Conservation (phyloP, 92 coral and sea anemone species). For the Heliopora coerulea region DNA sequence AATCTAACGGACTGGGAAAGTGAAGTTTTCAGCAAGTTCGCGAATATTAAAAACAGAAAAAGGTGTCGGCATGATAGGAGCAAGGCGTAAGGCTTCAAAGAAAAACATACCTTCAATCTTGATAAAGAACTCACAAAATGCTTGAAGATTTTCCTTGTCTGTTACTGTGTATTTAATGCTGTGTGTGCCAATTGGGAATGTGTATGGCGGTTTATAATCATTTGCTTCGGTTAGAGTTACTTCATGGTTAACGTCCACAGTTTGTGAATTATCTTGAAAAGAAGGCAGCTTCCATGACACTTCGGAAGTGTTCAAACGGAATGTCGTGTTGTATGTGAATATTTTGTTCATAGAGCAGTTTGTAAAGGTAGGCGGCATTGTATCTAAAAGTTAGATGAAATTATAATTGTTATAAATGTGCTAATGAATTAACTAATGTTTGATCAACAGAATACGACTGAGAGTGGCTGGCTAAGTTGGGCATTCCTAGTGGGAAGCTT, state of each 20-base stretch:
- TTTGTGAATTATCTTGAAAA: constrained; percentile 69
- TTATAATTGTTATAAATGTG: background rate
- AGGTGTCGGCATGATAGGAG: too few relatives aligned
- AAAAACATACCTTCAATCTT: constrained; percentile 59
- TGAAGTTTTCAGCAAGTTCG: too few relatives aligned
- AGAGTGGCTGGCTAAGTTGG: too few relatives aligned
- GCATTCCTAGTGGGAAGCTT: too few relatives aligned
- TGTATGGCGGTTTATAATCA: constrained; percentile 54
- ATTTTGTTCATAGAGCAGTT: constrained; percentile 1
- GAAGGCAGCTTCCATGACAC: constrained; percentile 71
- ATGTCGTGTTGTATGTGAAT: constrained; percentile 16
- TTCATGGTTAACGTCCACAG: constrained; percentile 68
- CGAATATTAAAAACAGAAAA: too few relatives aligned
- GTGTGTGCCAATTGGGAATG: constrained; percentile 64
- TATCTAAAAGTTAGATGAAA: constrained; percentile 12
- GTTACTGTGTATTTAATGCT: constrained; percentile 59
- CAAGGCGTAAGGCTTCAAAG: background rate
- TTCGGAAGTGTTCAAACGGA: constrained; percentile 55
- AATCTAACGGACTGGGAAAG: too few relatives aligned
- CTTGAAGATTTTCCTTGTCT: constrained; percentile 59
- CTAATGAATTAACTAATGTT: too few relatives aligned
- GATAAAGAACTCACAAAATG: constrained; percentile 60
- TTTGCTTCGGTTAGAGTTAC: constrained; percentile 55
- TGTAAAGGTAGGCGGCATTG: background rate
- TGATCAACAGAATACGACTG: too few relatives aligned